These are phyloP conservation scores for Volucella inflata DNA, from an alignment of 2,888 invertebrate species.

Conservation along the genomic window DNA sequence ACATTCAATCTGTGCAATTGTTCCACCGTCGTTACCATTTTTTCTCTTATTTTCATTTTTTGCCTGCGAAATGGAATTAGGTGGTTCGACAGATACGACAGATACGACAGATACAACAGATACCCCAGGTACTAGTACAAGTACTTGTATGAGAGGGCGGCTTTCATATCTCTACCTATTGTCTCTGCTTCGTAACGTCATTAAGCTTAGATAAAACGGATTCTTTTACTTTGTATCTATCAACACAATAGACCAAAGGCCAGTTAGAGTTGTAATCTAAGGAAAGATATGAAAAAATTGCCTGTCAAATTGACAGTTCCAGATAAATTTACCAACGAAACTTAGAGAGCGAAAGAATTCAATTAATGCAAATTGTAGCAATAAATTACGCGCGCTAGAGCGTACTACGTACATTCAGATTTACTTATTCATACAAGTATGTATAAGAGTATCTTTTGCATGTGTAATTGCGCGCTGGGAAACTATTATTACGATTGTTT, in stretches of 20 bases:
- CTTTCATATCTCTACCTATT: conserved; percentile 57
- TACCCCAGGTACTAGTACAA: too few species aligned
- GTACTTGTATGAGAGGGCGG: conserved; percentile 51
- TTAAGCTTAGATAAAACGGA: conserved; percentile 61
- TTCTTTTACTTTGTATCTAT: conserved; percentile 37
- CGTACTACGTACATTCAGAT: too few species aligned
- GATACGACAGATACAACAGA: neutral
- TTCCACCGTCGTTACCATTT: conserved; percentile 39
- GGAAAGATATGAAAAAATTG: neutral
- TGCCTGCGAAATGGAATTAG: conserved; percentile 61
- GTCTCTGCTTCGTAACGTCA: conserved; percentile 65
- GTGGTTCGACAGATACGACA: conserved; percentile 50
- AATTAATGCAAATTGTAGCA: conserved; percentile 71
- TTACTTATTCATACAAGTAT: conserved; percentile 23
- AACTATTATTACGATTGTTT: conserved; percentile 58
- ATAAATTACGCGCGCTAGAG: conserved; percentile 58
- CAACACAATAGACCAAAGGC: conserved; percentile 1
- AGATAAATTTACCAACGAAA: conserved; percentile 40
- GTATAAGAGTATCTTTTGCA: conserved; percentile 49
- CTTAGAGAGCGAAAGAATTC: neutral
- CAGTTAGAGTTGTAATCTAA: neutral
- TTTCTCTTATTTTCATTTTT: conserved; percentile 6
- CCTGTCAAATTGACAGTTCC: conserved; percentile 33
- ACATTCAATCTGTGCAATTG: conserved; percentile 74
- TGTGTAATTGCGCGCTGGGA: conserved; percentile 32